Evolutionary conservation across 2,888 invertebrate genomes (phyloP).

Genomic region (Agriopis leucophaearia): DNA sequence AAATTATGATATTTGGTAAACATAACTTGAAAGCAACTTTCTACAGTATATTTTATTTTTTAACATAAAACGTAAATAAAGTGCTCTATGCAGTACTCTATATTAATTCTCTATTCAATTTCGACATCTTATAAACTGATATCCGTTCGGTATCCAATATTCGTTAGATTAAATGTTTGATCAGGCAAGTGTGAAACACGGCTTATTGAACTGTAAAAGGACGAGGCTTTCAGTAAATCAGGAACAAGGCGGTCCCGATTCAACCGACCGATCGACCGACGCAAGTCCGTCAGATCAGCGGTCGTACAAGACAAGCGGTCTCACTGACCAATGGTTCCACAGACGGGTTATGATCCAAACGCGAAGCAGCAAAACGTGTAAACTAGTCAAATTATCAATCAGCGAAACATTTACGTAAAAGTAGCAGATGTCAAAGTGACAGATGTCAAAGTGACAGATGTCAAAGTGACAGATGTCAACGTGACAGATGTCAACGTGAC

Average conservation of each 20-base stretch:
- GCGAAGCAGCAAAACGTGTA: too few relatives aligned
- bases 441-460: too few relatives aligned
- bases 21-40: too few relatives aligned
- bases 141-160: slow-evolving; percentile 33
- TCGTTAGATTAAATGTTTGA: slow-evolving; percentile 40
- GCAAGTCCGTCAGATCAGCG: background rate
- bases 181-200: slow-evolving; percentile 35
- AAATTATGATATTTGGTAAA: too few relatives aligned
- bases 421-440: background rate
- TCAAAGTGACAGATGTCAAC: background rate
- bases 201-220: slow-evolving; percentile 42
- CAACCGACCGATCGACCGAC: too few relatives aligned
- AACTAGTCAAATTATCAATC: background rate
- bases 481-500: too few relatives aligned
- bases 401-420: background rate
- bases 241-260: slow-evolving; percentile 1
- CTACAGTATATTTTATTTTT: too few relatives aligned
- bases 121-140: slow-evolving; percentile 16
- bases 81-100: background rate
- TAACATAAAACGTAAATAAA: background rate
- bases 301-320: background rate
- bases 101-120: background rate
- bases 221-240: slow-evolving; percentile 20
- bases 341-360: background rate
- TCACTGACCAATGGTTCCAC: background rate